Conservation (phyloP, 1,140 invertebrate genomes). For the Formica selysi region DNA sequence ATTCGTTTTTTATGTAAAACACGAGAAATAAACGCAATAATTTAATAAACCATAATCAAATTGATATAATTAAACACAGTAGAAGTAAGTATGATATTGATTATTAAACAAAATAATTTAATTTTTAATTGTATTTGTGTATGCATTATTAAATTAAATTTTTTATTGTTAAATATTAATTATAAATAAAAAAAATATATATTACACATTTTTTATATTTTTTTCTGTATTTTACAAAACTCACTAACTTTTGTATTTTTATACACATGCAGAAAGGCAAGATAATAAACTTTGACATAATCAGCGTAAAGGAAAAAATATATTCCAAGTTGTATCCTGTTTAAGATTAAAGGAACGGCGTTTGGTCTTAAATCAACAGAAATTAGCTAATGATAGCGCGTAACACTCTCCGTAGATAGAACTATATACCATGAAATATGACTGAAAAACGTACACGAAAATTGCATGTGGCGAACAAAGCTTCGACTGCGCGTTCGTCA, state of each 20-base stretch:
- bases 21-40: too few species aligned
- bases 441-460: constrained; percentile 3
- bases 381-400: constrained; percentile 31
- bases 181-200: background rate
- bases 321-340: background rate
- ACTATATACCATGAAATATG: background rate
- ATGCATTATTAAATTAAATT: background rate
- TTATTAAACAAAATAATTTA: too few species aligned
- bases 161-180: background rate
- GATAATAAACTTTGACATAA: background rate
- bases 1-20: background rate
- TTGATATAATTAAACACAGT: too few species aligned
- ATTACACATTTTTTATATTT: background rate
- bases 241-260: background rate
- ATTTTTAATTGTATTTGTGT: background rate
- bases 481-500: background rate
- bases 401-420: background rate
- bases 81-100: too few species aligned
- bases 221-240: background rate
- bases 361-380: constrained; percentile 22
- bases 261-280: background rate
- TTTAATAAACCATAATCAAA: too few species aligned
- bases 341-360: constrained; percentile 29
- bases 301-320: background rate
- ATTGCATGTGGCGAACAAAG: constrained; percentile 17